These are phyloP conservation scores for Diaperis boleti DNA, from an alignment of 2,888 invertebrate genomes.

Conservation along the genomic window DNA sequence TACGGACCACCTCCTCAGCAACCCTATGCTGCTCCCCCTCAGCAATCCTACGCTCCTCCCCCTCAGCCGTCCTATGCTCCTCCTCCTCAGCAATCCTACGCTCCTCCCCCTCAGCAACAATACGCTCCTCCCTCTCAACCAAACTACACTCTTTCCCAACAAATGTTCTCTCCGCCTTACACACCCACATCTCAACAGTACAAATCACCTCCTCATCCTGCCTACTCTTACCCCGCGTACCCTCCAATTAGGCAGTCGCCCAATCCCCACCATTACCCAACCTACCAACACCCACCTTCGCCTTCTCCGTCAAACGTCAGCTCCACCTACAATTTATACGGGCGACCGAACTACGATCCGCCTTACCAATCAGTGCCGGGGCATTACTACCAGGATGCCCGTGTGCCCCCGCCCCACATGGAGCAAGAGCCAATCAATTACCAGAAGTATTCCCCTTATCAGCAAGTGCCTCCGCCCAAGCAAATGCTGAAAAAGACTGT, in stretches of 20 bases:
- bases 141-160: slow-evolving; percentile 30
- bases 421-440: slow-evolving; percentile 50
- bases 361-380: slow-evolving; percentile 51
- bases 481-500: slow-evolving; percentile 76
- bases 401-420: slow-evolving; percentile 56
- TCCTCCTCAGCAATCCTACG: neutral
- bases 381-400: slow-evolving; percentile 19
- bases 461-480: slow-evolving; percentile 73
- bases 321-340: slow-evolving; percentile 50
- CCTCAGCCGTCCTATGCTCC: neutral
- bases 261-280: slow-evolving; percentile 38
- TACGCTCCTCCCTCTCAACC: neutral
- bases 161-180: no score
- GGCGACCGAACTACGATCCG: slow-evolving; percentile 11
- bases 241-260: slow-evolving; percentile 51
- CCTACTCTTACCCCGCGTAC: slow-evolving; percentile 18
- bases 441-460: slow-evolving; percentile 70
- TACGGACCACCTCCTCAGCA: neutral
- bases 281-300: slow-evolving; percentile 61
- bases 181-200: slow-evolving; percentile 36
- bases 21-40: neutral
- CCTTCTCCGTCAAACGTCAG: slow-evolving; percentile 57
- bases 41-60: neutral
- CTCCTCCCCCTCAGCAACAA: neutral
- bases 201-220: slow-evolving; percentile 39